These are phyloP conservation scores for Pelagia noctiluca DNA, from an alignment of 30 jellyfish, hydroid and myxozoan species.

Conservation along the genomic window DNA sequence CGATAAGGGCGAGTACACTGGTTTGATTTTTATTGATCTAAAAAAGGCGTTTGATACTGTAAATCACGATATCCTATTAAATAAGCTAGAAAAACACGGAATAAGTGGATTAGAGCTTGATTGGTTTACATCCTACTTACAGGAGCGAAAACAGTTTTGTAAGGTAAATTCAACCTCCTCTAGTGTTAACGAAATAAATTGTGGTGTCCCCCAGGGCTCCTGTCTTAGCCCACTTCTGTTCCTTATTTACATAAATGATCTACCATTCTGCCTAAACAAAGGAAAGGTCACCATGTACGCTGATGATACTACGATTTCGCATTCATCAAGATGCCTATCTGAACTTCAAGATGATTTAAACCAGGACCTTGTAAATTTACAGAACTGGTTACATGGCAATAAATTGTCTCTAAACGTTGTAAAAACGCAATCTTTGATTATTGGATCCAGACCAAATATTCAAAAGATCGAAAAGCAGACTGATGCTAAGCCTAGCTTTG, in stretches of 20 bases:
- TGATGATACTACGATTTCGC: conserved; percentile 20
- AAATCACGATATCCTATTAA: too few species aligned
- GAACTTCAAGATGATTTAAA: not conserved
- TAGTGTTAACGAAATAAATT: conserved; percentile 1
- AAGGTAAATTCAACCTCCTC: conserved; percentile 20
- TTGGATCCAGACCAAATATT: conserved; percentile 29
- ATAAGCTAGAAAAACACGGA: conserved; percentile 16
- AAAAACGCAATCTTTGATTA: conserved; percentile 1
- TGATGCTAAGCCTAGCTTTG: conserved; percentile 27
- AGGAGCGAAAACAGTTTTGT: conserved; percentile 25
- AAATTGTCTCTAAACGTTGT: conserved; percentile 5
- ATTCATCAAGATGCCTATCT: conserved; percentile 13
- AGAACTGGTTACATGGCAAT: conserved; percentile 29
- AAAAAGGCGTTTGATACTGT: too few species aligned
- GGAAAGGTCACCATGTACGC: conserved; percentile 20
- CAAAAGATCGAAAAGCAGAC: conserved; percentile 45
- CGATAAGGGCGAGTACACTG: not conserved
- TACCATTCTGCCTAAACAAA: conserved; percentile 1
- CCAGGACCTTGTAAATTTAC: conserved; percentile 1
- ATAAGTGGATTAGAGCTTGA: not conserved
- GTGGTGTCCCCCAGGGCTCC: too few species aligned
- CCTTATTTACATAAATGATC: too few species aligned
- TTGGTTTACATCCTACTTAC: conserved; percentile 22
- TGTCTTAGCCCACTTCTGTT: too few species aligned
- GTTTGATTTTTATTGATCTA: too few species aligned